Percentiles rank a stretch among this genome's conserved stretches.
Evolutionary conservation across 2,113 vertebrate genomes (phyloP).

Genomic region (Heterochromis multidens): DNA sequence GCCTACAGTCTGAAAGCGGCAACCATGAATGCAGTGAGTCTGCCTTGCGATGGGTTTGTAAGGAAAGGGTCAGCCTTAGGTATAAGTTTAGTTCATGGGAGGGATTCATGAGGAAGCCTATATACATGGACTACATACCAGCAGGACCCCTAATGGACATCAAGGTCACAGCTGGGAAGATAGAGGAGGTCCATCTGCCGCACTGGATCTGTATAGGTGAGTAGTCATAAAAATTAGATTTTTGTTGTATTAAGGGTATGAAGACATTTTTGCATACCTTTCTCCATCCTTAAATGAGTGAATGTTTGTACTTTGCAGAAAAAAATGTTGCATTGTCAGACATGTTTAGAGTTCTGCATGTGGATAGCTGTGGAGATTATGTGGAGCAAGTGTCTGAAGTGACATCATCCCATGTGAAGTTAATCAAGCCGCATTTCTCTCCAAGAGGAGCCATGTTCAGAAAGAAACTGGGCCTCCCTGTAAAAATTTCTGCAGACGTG

Average conservation of each 20-base stretch:
- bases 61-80: not conserved
- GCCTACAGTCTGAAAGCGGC: constrained; percentile 21
- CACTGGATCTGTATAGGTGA: constrained; percentile 35
- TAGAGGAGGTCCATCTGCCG: constrained; percentile 11
- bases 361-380: constrained; percentile 6
- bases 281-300: not conserved
- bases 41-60: constrained; percentile 15
- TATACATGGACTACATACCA: not conserved
- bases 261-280: not conserved
- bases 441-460: not conserved
- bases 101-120: not conserved
- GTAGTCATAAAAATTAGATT: not conserved
- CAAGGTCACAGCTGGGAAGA: not conserved
- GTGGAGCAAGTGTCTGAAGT: constrained; percentile 19
- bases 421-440: constrained; percentile 12
- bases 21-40: constrained; percentile 34
- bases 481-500: not conserved
- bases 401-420: constrained; percentile 18
- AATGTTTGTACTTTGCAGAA: not conserved
- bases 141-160: constrained; percentile 39
- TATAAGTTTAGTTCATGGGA: constrained; percentile 18
- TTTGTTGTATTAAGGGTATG: not conserved
- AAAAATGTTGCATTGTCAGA: not conserved
- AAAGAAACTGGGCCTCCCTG: not conserved
- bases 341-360: constrained; percentile 26